Base-by-base conservation (phyloP, 2,797 vertebrate genomes). In the Phoebastria nigripes region DNA sequence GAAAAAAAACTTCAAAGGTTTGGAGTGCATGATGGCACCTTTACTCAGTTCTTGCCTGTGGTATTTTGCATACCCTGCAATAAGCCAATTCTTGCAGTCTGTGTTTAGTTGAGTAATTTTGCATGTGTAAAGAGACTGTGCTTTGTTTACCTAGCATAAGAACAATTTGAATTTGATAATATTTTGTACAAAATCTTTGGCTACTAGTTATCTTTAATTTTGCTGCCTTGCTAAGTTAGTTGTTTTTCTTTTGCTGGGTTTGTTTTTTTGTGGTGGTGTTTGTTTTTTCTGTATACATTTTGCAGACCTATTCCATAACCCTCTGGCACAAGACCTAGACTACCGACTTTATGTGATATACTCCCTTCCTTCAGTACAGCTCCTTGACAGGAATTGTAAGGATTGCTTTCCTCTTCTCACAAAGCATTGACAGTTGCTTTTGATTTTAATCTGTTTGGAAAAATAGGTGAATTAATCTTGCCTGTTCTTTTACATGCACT, bases 251-350 rank as follows among this genome's bases (percentile, higher is more conserved):
- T 71, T 59, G 17, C 46, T 90, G 44, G 10, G 3, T 81, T 91
- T 87, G 51, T 0, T 13, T 78, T 88, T 54, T 59, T 90, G 35
- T 91, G 35, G 58, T 9, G 3, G 1, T 91, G 15, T 69, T 82
- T 78, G 31, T 41, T 82, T 56, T 90, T 82, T 70, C 28, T 94
- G 24, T 87, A 5, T 77, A 13, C 28, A 1, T 72, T 96, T 97
- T 97, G 73, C 97, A 99, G 98, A 97, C 94, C 97, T 99, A 13
- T 98, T 98, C 97, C 97, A 98, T 82, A 99, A 99, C 82, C 98
- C 98, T 72, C 96, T 99, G 87, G 97, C 98, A 46, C 97, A 98
- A 55, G 98, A 98, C 41, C 69, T 94, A 26, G 96, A 96, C 72
- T 99, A 99, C 79, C 97, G 97, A 61, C 95, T 97, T 15, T 97